Evolutionary conservation across 2,797 vertebrate species (phyloP).

Genomic region (Xiphorhynchus erythropygius): DNA sequence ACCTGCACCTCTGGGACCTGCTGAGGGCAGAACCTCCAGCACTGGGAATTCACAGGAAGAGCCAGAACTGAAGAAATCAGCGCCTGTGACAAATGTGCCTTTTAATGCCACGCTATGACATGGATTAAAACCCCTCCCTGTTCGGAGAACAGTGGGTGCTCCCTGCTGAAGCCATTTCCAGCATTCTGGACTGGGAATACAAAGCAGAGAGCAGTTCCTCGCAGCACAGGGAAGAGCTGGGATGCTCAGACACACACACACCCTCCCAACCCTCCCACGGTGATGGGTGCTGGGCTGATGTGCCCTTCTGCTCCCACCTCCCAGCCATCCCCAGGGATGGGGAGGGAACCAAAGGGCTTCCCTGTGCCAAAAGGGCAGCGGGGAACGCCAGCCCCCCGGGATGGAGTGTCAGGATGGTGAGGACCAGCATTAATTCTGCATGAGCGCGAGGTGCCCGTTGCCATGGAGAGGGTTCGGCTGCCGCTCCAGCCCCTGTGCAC

Average conservation of each 20-base stretch:
- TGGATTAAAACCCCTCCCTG: not conserved
- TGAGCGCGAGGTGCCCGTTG: constrained; percentile 76
- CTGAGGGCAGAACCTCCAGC: not conserved
- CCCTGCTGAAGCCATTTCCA: not conserved
- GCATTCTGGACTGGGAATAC: not conserved
- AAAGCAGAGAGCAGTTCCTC: not conserved
- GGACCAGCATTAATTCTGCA: constrained; percentile 86
- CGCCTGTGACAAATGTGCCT: not conserved
- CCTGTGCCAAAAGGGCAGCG: not conserved
- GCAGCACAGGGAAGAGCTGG: not conserved
- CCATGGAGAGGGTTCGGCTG: constrained; percentile 71
- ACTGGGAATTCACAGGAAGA: not conserved
- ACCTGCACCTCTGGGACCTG: not conserved
- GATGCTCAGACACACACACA: not conserved
- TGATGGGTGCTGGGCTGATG: not conserved
- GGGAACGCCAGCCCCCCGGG: not conserved
- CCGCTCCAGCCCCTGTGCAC: constrained; percentile 65
- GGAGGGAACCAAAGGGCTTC: not conserved
- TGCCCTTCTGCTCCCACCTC: not conserved
- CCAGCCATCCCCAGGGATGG: not conserved
- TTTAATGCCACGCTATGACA: not conserved
- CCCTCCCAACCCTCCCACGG: not conserved
- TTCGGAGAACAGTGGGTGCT: not conserved
- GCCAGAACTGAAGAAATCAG: not conserved
- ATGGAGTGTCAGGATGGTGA: constrained; percentile 42